Percentiles rank a stretch among this genome's conserved stretches.
Conservation (phyloP, 2,888 invertebrate genomes). For the Pyrrhia umbra region DNA sequence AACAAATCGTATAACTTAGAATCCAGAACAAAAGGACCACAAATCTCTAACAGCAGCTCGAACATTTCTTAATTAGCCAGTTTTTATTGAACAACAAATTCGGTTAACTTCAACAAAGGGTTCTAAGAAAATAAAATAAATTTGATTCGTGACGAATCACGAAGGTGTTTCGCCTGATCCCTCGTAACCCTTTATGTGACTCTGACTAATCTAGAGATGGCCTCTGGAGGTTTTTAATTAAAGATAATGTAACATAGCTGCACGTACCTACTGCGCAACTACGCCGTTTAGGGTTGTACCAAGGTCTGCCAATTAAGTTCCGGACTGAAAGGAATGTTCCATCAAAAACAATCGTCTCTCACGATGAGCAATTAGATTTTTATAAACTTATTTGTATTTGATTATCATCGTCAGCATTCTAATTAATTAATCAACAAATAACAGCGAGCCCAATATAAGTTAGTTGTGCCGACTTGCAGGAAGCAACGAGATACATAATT, state of each 20-base stretch:
- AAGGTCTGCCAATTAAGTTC: conserved; percentile 15
- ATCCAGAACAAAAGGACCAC: conserved; percentile 76
- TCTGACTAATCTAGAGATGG: conserved; percentile 88
- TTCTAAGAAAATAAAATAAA: conserved; percentile 88
- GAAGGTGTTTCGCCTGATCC: conserved; percentile 86
- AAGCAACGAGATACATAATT: too few relatives aligned
- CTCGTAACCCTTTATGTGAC: conserved; percentile 87
- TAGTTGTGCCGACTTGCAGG: too few relatives aligned
- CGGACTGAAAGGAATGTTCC: conserved; percentile 17
- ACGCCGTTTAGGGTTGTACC: conserved; percentile 42
- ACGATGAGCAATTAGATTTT: neutral
- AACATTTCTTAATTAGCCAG: conserved; percentile 89
- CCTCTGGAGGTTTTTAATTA: conserved; percentile 87
- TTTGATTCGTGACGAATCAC: conserved; percentile 89
- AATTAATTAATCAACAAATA: neutral
- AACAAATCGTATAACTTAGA: conserved; percentile 74
- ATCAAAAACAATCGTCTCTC: conserved; percentile 8
- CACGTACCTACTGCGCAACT: conserved; percentile 79
- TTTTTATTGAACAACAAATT: conserved; percentile 89
- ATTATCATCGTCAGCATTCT: neutral
- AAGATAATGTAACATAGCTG: conserved; percentile 87
- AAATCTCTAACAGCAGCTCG: conserved; percentile 82
- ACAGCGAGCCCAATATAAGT: too few relatives aligned
- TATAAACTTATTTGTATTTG: too few relatives aligned
- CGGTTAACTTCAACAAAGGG: conserved; percentile 88